Percentiles rank a stretch among this genome's conserved stretches.
Evolutionary conservation across 2,888 invertebrate species (phyloP).

Genomic region (Ferdinandea cuprea): DNA sequence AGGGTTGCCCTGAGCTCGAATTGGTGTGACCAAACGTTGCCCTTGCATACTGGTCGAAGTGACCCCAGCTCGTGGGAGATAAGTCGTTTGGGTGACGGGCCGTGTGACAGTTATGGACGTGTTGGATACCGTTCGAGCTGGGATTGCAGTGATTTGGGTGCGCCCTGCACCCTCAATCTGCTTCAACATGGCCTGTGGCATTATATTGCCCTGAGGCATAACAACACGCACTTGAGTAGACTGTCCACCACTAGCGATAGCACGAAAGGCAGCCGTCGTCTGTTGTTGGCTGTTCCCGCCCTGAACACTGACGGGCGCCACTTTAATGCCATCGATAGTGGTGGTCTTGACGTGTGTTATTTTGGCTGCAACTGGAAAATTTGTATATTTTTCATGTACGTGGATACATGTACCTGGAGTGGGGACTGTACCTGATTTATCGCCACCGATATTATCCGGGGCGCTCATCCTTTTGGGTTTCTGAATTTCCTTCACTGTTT

Average conservation of each 20-base stretch:
- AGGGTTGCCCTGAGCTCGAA: slow-evolving; percentile 78
- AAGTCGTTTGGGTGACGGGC: slow-evolving; percentile 81
- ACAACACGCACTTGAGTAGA: slow-evolving; percentile 82
- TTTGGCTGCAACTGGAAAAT: slow-evolving; percentile 84
- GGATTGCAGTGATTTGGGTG: slow-evolving; percentile 82
- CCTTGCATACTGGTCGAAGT: slow-evolving; percentile 81
- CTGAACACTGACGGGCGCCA: slow-evolving; percentile 78
- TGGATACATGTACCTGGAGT: slow-evolving; percentile 3
- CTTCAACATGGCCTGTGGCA: slow-evolving; percentile 84
- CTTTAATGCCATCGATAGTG: slow-evolving; percentile 81
- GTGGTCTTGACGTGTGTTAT: slow-evolving; percentile 84
- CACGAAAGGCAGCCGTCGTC: slow-evolving; percentile 80
- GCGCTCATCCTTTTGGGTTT: slow-evolving; percentile 74
- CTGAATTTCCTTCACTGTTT: slow-evolving; percentile 50
- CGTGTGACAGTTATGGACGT: slow-evolving; percentile 83
- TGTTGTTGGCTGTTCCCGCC: slow-evolving; percentile 70
- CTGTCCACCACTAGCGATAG: slow-evolving; percentile 80
- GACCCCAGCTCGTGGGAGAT: slow-evolving; percentile 81
- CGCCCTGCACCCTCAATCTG: slow-evolving; percentile 82
- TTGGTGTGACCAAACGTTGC: slow-evolving; percentile 80
- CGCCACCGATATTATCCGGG: slow-evolving; percentile 72
- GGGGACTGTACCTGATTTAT: slow-evolving; percentile 70
- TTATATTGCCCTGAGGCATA: slow-evolving; percentile 81
- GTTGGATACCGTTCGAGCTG: slow-evolving; percentile 82
- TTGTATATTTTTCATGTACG: background rate